Base-by-base conservation (phyloP, 2,888 invertebrate genomes). In the Dione vanillae region DNA sequence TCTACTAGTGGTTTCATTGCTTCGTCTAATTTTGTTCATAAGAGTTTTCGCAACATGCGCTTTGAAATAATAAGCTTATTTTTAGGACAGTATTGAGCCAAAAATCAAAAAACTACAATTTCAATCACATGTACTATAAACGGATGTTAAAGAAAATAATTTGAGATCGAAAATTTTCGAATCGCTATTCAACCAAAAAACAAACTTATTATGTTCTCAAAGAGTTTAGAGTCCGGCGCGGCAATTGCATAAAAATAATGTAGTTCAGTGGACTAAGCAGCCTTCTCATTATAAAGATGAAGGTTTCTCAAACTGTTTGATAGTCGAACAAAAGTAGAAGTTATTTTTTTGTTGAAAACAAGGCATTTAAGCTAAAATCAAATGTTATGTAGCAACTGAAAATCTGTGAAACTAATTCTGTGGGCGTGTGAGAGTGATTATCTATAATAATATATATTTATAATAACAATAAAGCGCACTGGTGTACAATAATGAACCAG, bases 91-190 rank as follows among this genome's bases (percentile, higher is more conserved):
- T 56, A 9, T 51, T 27, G 40, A 76, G 54, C 16, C 16, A 77
- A 70, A 19, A 65, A 68, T 10, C 74, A 70, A 19, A 64, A 72
- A 51, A 76, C 75, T 37, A 73, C 43, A 8, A 67, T 73, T 65
- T 77, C 77, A 1, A 52, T 2, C 35, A 74, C 73, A 14, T 77
- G 74, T 16, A 69, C 51, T 9, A 76, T 19, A 51, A 69, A 10
- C 2, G 72, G 65, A 19, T 74, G 11, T 47, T 70, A 70, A 9
- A 67, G 65, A 1, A 73, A 19, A 12, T 41, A 51, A 27, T 66
- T 51, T 2, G 66, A 37, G n/a, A 58, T n/a, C 41, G 70, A n/a
- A 12, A n/a, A 45, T 11, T 0, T 6, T 12, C 1, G 27, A 2
- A 10, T 35, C n/a, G 0, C 2, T 6, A 1, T 61, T 11, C 11